phyloP scores from a whole-genome alignment of 92 coral and sea anemone species.

The Umimayanthus chanpuru region DNA sequence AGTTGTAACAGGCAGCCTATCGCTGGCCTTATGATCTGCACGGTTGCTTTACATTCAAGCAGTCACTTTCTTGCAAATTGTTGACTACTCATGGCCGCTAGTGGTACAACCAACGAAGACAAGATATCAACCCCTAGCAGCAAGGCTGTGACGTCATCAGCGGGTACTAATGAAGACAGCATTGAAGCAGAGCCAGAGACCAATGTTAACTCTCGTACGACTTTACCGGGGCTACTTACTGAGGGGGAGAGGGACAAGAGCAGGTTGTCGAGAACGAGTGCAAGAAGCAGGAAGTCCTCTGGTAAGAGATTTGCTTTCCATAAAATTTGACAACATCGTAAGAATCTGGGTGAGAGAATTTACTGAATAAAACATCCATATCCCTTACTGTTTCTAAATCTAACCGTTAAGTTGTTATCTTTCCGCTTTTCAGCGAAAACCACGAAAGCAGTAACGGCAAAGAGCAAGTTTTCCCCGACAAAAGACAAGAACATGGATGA shows the following conservation, averaged over 20 bases:
- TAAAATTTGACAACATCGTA: too few species aligned
- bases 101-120: neutral
- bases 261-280: neutral
- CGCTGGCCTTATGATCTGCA: too few species aligned
- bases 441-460: constrained; percentile 60
- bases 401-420: too few species aligned
- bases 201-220: neutral
- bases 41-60: too few species aligned
- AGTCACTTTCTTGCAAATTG: too few species aligned
- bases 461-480: constrained; percentile 46
- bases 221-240: neutral
- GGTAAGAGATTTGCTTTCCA: neutral
- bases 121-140: neutral
- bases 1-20: too few species aligned
- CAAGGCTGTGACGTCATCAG: neutral
- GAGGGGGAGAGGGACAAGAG: constrained; percentile 1
- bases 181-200: neutral
- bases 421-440: constrained; percentile 42
- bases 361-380: neutral
- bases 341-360: too few species aligned
- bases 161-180: neutral
- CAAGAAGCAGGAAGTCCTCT: neutral
- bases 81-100: neutral
- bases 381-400: too few species aligned
- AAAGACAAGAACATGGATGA: constrained; percentile 3